Conservation (phyloP, 2,888 invertebrate species). For the Lepidonotus clava region DNA sequence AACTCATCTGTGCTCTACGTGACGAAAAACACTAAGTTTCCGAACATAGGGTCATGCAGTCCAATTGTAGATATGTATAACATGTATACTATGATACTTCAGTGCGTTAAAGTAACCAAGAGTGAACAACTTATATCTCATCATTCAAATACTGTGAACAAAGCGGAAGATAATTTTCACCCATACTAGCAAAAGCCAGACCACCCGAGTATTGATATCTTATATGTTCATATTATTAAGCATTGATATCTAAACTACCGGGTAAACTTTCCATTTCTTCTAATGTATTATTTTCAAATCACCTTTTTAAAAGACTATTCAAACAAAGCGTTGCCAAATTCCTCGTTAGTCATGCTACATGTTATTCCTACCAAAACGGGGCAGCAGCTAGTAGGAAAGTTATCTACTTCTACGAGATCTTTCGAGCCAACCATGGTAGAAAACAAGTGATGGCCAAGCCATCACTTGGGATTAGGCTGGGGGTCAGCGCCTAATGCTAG, state of each 20-base stretch:
- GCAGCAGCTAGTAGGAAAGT: no score
- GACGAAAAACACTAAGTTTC: slow-evolving; percentile 35
- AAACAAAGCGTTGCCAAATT: no score
- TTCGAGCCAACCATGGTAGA: not conserved
- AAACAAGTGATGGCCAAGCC: not conserved
- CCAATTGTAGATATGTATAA: not conserved
- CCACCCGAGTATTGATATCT: no score
- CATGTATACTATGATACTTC: slow-evolving; percentile 22
- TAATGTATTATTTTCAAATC: no score
- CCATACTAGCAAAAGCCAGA: not conserved
- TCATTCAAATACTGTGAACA: slow-evolving; percentile 24
- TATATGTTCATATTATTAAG: no score
- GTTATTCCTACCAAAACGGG: no score
- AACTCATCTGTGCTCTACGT: not conserved
- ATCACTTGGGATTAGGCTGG: not conserved
- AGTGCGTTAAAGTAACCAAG: slow-evolving; percentile 17
- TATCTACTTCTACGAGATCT: no score
- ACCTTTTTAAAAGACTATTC: no score
- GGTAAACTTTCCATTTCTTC: no score
- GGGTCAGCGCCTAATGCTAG: not conserved
- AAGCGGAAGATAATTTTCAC: not conserved
- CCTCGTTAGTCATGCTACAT: no score
- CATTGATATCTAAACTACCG: no score
- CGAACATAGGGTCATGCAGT: slow-evolving; percentile 31
- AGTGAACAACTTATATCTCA: slow-evolving; percentile 29